Percentiles rank a stretch among this genome's conserved stretches.
phyloP scores from a whole-genome alignment of 2,888 invertebrate species.

The Drosophila setosimentum region DNA sequence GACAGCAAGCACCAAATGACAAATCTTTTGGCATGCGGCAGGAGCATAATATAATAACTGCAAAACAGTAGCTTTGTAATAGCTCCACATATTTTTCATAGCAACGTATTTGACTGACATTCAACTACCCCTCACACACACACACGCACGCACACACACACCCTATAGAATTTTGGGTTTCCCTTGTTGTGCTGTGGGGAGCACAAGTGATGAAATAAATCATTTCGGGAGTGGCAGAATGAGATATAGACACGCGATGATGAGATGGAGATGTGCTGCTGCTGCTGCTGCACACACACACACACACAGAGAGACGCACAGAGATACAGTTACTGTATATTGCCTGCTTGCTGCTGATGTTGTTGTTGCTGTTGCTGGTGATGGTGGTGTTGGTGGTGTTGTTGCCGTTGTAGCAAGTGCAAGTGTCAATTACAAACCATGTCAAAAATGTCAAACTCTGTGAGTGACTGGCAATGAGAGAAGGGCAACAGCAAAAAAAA shows the following conservation, averaged over 20 bases:
- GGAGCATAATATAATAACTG: conserved; percentile 40
- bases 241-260: conserved; percentile 62
- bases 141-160: neutral
- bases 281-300: conserved; percentile 1
- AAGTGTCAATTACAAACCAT: conserved; percentile 83
- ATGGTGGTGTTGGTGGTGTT: conserved; percentile 27
- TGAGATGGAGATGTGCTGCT: conserved; percentile 59
- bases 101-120: conserved; percentile 46
- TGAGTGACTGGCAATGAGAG: conserved; percentile 67
- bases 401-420: conserved; percentile 69
- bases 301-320: neutral
- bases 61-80: conserved; percentile 46
- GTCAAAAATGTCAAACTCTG: conserved; percentile 83
- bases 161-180: conserved; percentile 8
- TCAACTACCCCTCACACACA: neutral
- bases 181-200: conserved; percentile 20
- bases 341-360: conserved; percentile 7
- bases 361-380: conserved; percentile 4
- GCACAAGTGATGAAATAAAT: conserved; percentile 83
- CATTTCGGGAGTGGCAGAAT: conserved; percentile 67
- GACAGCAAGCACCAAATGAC: conserved; percentile 27
- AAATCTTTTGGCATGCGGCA: conserved; percentile 47
- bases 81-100: conserved; percentile 40
- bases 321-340: conserved; percentile 27
- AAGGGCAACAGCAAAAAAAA: conserved; percentile 12